phyloP scores from a whole-genome alignment of 2,113 vertebrate genomes.

The Cottus gobio region DNA sequence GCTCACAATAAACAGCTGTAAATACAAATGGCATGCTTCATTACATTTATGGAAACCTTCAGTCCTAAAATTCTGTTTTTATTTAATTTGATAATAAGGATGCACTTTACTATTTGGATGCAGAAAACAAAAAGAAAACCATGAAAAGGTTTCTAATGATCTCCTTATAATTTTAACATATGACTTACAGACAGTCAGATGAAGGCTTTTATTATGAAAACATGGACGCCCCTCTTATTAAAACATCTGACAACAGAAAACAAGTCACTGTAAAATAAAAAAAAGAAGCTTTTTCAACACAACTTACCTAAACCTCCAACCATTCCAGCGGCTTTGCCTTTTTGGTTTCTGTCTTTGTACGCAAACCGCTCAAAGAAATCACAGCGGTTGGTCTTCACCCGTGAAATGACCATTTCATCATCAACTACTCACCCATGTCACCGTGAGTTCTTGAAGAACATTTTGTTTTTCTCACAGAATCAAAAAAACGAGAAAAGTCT shows the following conservation, averaged over 20 bases:
- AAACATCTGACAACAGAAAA: not conserved
- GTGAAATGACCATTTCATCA: not conserved
- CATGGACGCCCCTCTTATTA: not conserved
- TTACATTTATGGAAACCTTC: not conserved
- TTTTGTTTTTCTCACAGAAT: not conserved
- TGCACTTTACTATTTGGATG: not conserved
- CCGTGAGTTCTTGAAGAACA: not conserved
- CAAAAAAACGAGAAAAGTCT: not conserved
- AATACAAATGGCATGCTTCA: not conserved
- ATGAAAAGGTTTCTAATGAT: not conserved
- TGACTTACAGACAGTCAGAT: not conserved
- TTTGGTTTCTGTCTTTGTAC: constrained; percentile 1
- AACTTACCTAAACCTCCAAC: not conserved
- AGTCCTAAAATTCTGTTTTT: not conserved
- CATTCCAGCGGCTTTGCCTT: not conserved
- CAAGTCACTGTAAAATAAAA: too few species aligned
- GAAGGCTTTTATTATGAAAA: not conserved
- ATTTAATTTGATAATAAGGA: not conserved
- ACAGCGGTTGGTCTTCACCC: not conserved
- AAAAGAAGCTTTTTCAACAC: not conserved
- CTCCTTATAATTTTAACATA: not conserved
- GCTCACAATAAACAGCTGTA: not conserved
- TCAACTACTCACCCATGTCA: not conserved
- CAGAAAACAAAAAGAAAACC: not conserved
- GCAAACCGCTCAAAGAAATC: constrained; percentile 1